Percentiles rank a stretch among this genome's conserved stretches.
These are phyloP conservation scores for Orgyia antiqua DNA, from an alignment of 2,888 invertebrate species.

Conservation along the genomic window DNA sequence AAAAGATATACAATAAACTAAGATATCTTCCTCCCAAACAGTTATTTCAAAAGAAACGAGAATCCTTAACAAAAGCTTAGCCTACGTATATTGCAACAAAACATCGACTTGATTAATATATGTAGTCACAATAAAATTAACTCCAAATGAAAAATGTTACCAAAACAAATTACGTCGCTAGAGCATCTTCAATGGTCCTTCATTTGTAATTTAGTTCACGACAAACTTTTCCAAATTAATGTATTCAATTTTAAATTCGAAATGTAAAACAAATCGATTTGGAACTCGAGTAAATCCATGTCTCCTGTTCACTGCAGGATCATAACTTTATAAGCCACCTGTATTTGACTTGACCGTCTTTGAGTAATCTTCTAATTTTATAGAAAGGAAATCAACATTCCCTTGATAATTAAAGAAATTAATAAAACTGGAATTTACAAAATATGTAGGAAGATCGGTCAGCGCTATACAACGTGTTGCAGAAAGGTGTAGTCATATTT, in stretches of 20 bases:
- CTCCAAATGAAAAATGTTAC: conserved; percentile 31
- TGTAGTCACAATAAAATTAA: conserved; percentile 29
- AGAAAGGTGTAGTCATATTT: no score
- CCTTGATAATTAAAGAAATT: not conserved
- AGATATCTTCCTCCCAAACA: no score
- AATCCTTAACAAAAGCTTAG: no score
- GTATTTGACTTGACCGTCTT: conserved; percentile 49
- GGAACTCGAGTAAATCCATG: conserved; percentile 59
- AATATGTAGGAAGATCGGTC: no score
- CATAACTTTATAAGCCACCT: conserved; percentile 61
- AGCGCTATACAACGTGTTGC: no score
- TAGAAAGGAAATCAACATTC: conserved; percentile 13
- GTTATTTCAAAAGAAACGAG: no score
- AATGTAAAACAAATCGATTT: conserved; percentile 34
- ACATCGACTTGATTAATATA: conserved; percentile 35
- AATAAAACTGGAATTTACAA: no score
- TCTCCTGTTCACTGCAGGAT: conserved; percentile 40
- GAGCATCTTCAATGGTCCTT: conserved; percentile 25
- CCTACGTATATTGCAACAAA: no score
- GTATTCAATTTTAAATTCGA: conserved; percentile 47
- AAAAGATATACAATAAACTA: no score
- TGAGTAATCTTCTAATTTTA: conserved; percentile 43
- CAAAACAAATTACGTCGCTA: conserved; percentile 36
- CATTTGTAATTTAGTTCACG: conserved; percentile 36
- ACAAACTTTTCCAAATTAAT: conserved; percentile 52